Conservation (phyloP, 2,888 invertebrate genomes). For the Drosophila neotestacea region DNA sequence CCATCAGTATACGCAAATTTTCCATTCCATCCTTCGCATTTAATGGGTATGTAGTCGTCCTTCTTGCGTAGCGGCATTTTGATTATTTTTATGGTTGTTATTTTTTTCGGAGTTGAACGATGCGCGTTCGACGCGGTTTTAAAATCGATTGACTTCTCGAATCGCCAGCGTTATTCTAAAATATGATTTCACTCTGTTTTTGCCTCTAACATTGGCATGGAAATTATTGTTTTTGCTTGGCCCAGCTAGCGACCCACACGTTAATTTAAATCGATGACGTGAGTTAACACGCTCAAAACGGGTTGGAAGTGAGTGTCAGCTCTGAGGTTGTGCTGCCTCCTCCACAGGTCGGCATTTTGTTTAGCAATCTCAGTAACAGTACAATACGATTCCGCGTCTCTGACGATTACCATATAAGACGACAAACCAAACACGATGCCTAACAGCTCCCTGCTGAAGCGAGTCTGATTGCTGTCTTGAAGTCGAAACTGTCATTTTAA, state of each 20-base stretch:
- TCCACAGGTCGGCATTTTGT: conserved; percentile 55
- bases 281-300: conserved; percentile 40
- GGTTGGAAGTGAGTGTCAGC: conserved; percentile 37
- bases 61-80: conserved; percentile 80
- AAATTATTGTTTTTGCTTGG: conserved; percentile 51
- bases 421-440: conserved; percentile 45
- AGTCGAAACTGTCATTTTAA: conserved; percentile 28
- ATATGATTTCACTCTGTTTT: conserved; percentile 71
- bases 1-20: conserved; percentile 83
- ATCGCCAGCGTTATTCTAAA: conserved; percentile 65
- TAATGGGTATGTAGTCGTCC: conserved; percentile 84
- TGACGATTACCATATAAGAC: conserved; percentile 65
- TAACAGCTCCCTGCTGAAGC: conserved; percentile 33
- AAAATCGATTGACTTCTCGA: conserved; percentile 62
- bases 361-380: conserved; percentile 39
- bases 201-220: conserved; percentile 58
- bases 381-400: conserved; percentile 55
- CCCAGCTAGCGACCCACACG: conserved; percentile 42
- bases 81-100: not conserved
- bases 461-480: conserved; percentile 23
- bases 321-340: conserved; percentile 44
- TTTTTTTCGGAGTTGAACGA: conserved; percentile 22
- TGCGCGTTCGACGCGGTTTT: conserved; percentile 48
- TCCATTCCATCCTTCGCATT: conserved; percentile 85
- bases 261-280: conserved; percentile 46